Percentiles rank a stretch among this genome's conserved stretches.
phyloP scores from a whole-genome alignment of 2,113 vertebrate genomes.

The Hippolais icterina region DNA sequence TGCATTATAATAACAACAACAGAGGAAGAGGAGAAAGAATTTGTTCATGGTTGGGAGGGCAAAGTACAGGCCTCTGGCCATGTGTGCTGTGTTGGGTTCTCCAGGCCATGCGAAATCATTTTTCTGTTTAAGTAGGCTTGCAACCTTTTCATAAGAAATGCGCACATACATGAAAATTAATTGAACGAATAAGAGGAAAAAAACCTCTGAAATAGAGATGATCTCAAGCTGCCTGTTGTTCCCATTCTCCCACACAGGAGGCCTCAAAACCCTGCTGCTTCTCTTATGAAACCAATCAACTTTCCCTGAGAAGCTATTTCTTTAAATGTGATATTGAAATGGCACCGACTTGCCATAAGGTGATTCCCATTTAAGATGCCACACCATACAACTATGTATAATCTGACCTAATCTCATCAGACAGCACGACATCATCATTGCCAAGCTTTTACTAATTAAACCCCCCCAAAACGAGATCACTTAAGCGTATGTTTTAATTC shows the following conservation, averaged over 20 bases:
- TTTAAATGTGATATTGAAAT: conserved; percentile 28
- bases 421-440: conserved; percentile 20
- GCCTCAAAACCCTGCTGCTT: conserved; percentile 57
- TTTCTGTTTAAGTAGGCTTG: not conserved
- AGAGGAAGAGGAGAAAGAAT: not conserved
- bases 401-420: conserved; percentile 60
- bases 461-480: not conserved
- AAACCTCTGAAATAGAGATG: not conserved
- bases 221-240: conserved; percentile 20
- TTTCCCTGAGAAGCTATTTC: conserved; percentile 57
- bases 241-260: conserved; percentile 8
- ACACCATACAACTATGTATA: not conserved
- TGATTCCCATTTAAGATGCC: conserved; percentile 39
- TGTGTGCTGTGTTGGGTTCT: not conserved
- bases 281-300: conserved; percentile 59
- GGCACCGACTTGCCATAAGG: not conserved
- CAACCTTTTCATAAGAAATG: not conserved
- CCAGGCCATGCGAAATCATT: not conserved
- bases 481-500: conserved; percentile 43
- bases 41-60: not conserved
- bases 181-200: not conserved
- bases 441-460: conserved; percentile 39
- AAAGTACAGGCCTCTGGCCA: not conserved
- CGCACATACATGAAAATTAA: not conserved
- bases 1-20: not conserved